Percentiles rank a stretch among this genome's conserved stretches.
Evolutionary conservation across 2,797 vertebrate species (phyloP).

Genomic region (Hybognathus amarus): DNA sequence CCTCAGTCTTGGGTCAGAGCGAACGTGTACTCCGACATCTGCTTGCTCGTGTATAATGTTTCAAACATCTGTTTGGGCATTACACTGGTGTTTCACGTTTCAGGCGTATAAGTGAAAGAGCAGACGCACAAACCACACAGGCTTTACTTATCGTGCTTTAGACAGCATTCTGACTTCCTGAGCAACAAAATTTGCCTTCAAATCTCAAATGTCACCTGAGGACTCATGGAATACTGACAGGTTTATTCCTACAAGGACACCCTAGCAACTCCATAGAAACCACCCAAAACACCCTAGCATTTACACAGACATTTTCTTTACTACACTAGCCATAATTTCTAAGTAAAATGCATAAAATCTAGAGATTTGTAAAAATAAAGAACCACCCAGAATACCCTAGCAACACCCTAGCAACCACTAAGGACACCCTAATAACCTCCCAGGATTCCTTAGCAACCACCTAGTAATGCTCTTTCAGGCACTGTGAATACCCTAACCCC

Average conservation of each 20-base stretch:
- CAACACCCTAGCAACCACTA: neutral
- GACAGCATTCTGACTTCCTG: slow-evolving; percentile 24
- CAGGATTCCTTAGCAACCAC: neutral
- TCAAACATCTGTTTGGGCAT: slow-evolving; percentile 31
- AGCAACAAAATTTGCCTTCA: neutral
- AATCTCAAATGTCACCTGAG: slow-evolving; percentile 23
- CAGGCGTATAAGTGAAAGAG: slow-evolving; percentile 12
- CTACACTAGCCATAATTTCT: neutral
- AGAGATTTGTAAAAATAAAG: neutral
- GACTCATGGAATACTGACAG: neutral
- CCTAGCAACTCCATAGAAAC: neutral
- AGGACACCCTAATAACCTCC: neutral
- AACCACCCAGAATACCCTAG: neutral
- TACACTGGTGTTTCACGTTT: slow-evolving; percentile 33
- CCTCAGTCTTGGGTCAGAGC: neutral
- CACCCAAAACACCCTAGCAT: neutral
- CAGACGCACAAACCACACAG: slow-evolving; percentile 25
- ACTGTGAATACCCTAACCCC: neutral
- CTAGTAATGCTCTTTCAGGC: neutral
- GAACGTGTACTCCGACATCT: slow-evolving; percentile 9
- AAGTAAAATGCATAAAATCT: neutral
- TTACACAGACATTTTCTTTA: neutral
- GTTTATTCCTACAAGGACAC: neutral
- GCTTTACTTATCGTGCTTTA: slow-evolving; percentile 14
- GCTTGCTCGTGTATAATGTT: slow-evolving; percentile 17